Conservation (phyloP, 2,888 invertebrate genomes). For the Ophion slaviceki region DNA sequence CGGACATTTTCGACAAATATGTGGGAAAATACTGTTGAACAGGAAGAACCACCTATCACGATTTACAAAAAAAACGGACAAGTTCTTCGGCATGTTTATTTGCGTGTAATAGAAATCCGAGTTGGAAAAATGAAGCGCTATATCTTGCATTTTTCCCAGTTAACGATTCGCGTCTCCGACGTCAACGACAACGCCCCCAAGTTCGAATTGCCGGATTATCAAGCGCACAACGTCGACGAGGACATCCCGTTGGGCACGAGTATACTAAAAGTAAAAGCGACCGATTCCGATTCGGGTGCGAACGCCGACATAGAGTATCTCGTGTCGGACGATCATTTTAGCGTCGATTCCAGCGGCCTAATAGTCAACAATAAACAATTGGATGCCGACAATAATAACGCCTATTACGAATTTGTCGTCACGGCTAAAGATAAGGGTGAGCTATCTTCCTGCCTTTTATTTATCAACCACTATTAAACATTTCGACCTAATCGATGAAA, state of each 20-base stretch:
- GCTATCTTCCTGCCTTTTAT: background rate
- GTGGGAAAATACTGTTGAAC: background rate
- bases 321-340: conserved; percentile 97
- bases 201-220: conserved; percentile 98
- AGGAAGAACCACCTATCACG: background rate
- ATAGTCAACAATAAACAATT: conserved; percentile 96
- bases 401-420: conserved; percentile 97
- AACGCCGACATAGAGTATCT: conserved; percentile 98
- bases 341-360: conserved; percentile 95
- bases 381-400: conserved; percentile 98
- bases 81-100: too few species aligned
- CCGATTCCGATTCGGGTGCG: conserved; percentile 96
- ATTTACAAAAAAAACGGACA: too few species aligned
- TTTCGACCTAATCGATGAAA: background rate
- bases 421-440: conserved; percentile 96
- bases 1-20: too few species aligned
- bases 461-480: background rate
- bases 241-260: conserved; percentile 96
- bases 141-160: conserved; percentile 84
- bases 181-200: conserved; percentile 99
- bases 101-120: too few species aligned
- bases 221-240: conserved; percentile 98
- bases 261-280: conserved; percentile 97
- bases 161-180: conserved; percentile 97
- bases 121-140: background rate